Base-by-base conservation (phyloP, 2,113 vertebrate genomes). In the Prionailurus bengalensis region DNA sequence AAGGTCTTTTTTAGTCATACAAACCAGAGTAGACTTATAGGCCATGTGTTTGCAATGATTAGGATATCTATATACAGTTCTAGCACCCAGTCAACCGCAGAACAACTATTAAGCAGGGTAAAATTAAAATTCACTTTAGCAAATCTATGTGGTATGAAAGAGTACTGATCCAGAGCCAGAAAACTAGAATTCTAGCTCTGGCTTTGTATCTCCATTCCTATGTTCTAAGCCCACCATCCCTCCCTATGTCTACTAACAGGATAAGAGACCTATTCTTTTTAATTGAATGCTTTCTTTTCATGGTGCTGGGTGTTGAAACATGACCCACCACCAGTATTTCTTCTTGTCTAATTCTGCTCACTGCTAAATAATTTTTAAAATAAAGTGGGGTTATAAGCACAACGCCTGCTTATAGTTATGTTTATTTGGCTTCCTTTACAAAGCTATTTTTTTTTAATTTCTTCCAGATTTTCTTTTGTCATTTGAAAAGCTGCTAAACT, bases 41-140 rank as follows among this genome's bases (percentile, higher is more conserved):
- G 11, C 6, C 1, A 63, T 36, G 19, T 8, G 25, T 51, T 53
- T 36, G 66, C 31, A 81, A 73, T 19, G 42, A 78, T 76, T 55
- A 76, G 39, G 7, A 48, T 17, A 58, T 21, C 17, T 45, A 66
- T 29, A 55, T 13, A 68, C 0, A 91, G 13, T 61, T 95, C 63
- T n/a, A 88, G 91, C n/a, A 74, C 10, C 51, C 21, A 25, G 48
- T 51, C 65, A 86, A 48, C 36, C 11, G 58, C 36, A 82, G 73
- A 81, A 89, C 33, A 73, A 61, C 42, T 81, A 23, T 31, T 25
- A 93, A 86, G 4, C 13, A 31, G 11, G 6, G 53, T 93, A 66
- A 86, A 86, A 81, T 93, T 93, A 90, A 93, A 80, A 80, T 74
- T 89, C 58, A 51, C 55, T 36, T 73, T 58, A 66, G 51, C 9